Evolutionary conservation across 2,797 vertebrate species (phyloP), one percentile per base, ranked within the genome.

Genomic region (Xenops minutus): DNA sequence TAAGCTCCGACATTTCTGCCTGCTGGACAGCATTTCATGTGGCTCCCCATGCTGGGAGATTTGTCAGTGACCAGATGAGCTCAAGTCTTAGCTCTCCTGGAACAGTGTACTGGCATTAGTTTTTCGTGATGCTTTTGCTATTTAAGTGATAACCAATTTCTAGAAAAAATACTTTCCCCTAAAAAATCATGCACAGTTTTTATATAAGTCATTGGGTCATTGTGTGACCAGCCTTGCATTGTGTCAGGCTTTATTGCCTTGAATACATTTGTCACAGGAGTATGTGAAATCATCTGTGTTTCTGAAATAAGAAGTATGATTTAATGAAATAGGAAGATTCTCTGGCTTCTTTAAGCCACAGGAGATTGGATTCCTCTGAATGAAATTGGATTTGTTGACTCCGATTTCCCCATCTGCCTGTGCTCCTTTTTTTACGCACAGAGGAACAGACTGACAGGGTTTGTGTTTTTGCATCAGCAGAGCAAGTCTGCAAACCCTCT

Each of bases 361-460:
- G 52, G 93, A 90, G 85, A 84, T 29, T 90, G 63, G 39, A 86
- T 93, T 90, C 63, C 29, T 73, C 43, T 10, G 9, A 90, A 71
- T 59, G 49, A 94, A 92, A 92, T 92, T 86, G 66, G 73, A 55
- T 93, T 88, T 92, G 12, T 85, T 83, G 83, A 52, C 43, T 88
- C 14, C 2, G 34, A 7, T 88, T 93, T 88, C 94, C 77, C 90
- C 19, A 32, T 66, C 83, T 93, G 73, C 17, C 1, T 61, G 80
- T 90, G 83, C 72, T 96, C 63, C 73, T 72, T 86, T 71, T 68
- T 64, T 64, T 52, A 69, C 37, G n/a, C 83, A 30, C 66, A 49
- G 39, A 90, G 86, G 88, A 88, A 27, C 51, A 90, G 73, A 26
- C 55, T 84, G 66, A 44, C 52, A 62, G 73, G 26, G 30, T 72